Evolutionary conservation across 2,113 vertebrate species (phyloP).

Genomic region (Cygnus atratus): DNA sequence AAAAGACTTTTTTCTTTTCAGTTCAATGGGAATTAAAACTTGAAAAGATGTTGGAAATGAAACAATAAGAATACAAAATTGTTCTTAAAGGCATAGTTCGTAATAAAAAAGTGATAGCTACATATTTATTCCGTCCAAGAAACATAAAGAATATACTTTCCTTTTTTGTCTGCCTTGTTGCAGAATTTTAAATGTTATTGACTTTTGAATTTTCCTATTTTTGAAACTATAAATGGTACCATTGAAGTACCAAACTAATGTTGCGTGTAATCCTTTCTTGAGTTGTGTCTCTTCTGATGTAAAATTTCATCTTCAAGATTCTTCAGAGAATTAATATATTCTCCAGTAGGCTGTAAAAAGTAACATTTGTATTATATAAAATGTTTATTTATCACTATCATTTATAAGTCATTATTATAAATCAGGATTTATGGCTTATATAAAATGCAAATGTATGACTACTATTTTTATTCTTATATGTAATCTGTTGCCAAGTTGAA

Average conservation of each 20-base stretch:
- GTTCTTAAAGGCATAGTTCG: not conserved
- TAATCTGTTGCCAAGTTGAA: not conserved
- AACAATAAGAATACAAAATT: not conserved
- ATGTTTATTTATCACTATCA: not conserved
- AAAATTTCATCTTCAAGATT: not conserved
- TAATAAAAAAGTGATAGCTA: not conserved
- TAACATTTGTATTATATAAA: not conserved
- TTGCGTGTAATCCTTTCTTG: not conserved
- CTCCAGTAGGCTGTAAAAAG: not conserved
- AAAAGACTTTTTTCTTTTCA: slow-evolving; percentile 18
- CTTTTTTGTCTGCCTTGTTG: not conserved
- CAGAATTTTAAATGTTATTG: not conserved
- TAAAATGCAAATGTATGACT: not conserved
- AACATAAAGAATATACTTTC: not conserved
- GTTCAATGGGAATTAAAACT: not conserved
- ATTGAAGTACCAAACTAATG: not conserved
- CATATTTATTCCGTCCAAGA: not conserved
- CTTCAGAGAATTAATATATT: not conserved
- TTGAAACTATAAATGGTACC: not conserved
- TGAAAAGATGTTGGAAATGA: slow-evolving; percentile 18
- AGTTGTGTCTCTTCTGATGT: not conserved
- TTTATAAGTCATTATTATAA: not conserved
- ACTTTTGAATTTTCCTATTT: not conserved
- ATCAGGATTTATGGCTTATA: not conserved
- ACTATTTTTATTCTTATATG: not conserved